Evolutionary conservation across 2,888 invertebrate species (phyloP).

Genomic region (Troides oblongomaculatus): DNA sequence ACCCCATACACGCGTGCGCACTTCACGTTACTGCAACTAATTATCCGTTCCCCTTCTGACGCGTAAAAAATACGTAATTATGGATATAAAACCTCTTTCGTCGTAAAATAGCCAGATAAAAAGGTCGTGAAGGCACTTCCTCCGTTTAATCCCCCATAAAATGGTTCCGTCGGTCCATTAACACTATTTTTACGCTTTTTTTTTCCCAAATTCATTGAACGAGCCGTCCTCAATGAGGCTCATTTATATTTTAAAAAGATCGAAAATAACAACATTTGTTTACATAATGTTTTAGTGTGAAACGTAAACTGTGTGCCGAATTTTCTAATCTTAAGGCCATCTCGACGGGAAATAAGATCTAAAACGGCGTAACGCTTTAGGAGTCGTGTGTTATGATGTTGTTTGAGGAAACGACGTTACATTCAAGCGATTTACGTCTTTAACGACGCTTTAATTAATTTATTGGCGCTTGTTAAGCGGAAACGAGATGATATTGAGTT

Average conservation of each 20-base stretch:
- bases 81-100: conserved; percentile 74
- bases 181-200: conserved; percentile 69
- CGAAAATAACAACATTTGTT: conserved; percentile 70
- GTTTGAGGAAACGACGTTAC: conserved; percentile 47
- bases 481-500: conserved; percentile 55
- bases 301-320: conserved; percentile 70
- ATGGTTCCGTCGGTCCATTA: conserved; percentile 64
- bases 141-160: conserved; percentile 65
- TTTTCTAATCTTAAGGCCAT: conserved; percentile 62
- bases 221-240: conserved; percentile 72
- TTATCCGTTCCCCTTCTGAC: conserved; percentile 60
- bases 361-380: conserved; percentile 47
- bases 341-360: conserved; percentile 47
- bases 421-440: conserved; percentile 73
- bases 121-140: conserved; percentile 72
- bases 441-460: conserved; percentile 71
- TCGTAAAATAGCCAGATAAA: conserved; percentile 72
- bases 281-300: conserved; percentile 68
- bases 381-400: conserved; percentile 45
- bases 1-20: conserved; percentile 44
- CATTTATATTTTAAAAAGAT: conserved; percentile 67
- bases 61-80: conserved; percentile 70
- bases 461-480: conserved; percentile 73
- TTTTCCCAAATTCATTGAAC: conserved; percentile 70
- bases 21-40: conserved; percentile 52